Evolutionary conservation across 2,113 vertebrate species (phyloP), one percentile per base, ranked within the genome.

Genomic region (mouse (Mus musculus)): DNA sequence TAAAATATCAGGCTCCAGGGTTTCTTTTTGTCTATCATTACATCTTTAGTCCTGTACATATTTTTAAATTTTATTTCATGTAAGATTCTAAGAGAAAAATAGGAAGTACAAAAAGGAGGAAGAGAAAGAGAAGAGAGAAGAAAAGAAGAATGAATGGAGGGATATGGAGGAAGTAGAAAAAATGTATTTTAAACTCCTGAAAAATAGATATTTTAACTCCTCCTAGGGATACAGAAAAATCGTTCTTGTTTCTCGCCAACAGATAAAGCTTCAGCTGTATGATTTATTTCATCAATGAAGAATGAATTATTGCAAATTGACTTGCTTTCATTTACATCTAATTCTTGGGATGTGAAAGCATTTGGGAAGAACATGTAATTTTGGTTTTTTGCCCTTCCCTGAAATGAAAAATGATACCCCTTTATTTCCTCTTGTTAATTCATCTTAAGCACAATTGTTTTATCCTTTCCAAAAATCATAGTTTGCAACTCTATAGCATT

Each of bases 41-140:
- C 46, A 56, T 65, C 22, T 86, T 86, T 26, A 42, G 5, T 61
- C 36, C 39, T 59, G 73, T 11, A 59, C 17, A 52, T 52, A 7
- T 30, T 59, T 86, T 91, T 81, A 33, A 12, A 75, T 63, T 88
- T 26, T 88, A 42, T 54, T 33, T 88, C 39, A 61, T 61, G 28
- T 14, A 22, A 26, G 12, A 63, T 76, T 82, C 84, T 61, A 71
- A 46, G 9, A 65, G 82, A 52, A 71, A 49, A 54, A 52, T 14
- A 4, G 14, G 1, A n/a, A 49, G 19, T 4, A 46, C 39, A 5
- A 36, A n/a, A 19, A 63, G 0, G 14, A 19, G n/a, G 8, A n/a
- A 7, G 3, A 11, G 11, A 22, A 28, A 33, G 28, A 9, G 11
- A 1, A 14, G 36, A 20, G 28, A 6, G 39, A 59, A 1, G 19